Base-by-base conservation (phyloP, 2,888 invertebrate genomes). In the Proisotoma minuta region DNA sequence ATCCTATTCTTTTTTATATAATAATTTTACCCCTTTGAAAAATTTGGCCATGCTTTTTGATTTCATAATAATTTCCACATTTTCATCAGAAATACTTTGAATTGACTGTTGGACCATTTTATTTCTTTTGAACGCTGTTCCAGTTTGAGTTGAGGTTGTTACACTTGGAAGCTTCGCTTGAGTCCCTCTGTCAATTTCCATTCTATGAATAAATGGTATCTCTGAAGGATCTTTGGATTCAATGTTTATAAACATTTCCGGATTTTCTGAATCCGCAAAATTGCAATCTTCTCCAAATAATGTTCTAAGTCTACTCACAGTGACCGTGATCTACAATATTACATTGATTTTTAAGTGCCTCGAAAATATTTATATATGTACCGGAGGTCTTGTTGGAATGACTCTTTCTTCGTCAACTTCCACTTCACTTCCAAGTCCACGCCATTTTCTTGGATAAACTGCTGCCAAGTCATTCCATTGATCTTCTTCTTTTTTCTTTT, bases 91-190 rank as follows among this genome's bases (percentile, higher is more conserved):
- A 15, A 72, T 53, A 8, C 39, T 48, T 50, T 71, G 72, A 28
- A 60, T 63, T 2, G 71, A 66, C 24, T 69, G 67, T 28, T 73
- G 73, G 18, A 63, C 43, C 66, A 71, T 72, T 66, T 73, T 73
- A 52, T 73, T 73, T 57, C 73, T 40, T 53, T 71, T 72, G 62
- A 73, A 73, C 10, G 65, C 68, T 24, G 69, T 68, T 18, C 70
- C 69, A 4, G 73, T 73, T 63, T 73, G 73, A 26, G 68, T 64
- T 3, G 67, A 56, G 0, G 64, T 28, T 2, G 60, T 49, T 22
- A 56, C 59, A 54, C 63, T 70, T n/a, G 63, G 65, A 8, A 66
- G 66, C 40, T 60, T 67, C 3, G 68, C 71, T 57, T 73, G 73
- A 28, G 69, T 54, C 12, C 63, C 67, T 34, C 64, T 29, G 50